phyloP scores from a whole-genome alignment of 2,888 invertebrate species.

The Phaonia tiefii region DNA sequence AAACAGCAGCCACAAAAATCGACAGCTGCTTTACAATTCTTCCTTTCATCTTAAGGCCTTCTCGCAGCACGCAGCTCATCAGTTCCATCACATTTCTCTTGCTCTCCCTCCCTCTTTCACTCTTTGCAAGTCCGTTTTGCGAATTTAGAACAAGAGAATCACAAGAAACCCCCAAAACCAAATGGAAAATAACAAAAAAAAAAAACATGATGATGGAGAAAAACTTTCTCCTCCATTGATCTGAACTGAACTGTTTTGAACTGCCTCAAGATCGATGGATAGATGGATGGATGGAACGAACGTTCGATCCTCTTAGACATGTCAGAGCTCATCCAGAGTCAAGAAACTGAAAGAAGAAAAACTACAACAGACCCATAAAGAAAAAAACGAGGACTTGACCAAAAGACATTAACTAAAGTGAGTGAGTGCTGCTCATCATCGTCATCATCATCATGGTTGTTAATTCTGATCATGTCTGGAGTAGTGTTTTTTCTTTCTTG shows the following conservation, averaged over 20 bases:
- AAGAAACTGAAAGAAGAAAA: background rate
- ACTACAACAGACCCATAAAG: background rate
- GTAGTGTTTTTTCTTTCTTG: conserved; percentile 17
- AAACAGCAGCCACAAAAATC: conserved; percentile 35
- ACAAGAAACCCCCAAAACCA: conserved; percentile 27
- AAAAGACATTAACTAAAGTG: conserved; percentile 11
- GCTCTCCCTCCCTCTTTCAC: background rate
- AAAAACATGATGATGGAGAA: background rate
- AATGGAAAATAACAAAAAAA: no score
- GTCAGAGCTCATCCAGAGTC: conserved; percentile 49
- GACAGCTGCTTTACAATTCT: conserved; percentile 22
- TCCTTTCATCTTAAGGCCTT: conserved; percentile 23
- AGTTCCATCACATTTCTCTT: background rate
- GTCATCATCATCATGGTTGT: conserved; percentile 13
- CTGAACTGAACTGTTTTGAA: conserved; percentile 54
- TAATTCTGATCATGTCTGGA: conserved; percentile 61
- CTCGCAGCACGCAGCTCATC: background rate
- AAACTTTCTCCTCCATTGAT: conserved; percentile 65
- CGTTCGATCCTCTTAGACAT: conserved; percentile 49
- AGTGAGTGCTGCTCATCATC: conserved; percentile 15
- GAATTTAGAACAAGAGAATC: conserved; percentile 44
- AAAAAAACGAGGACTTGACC: background rate
- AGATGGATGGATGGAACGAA: background rate
- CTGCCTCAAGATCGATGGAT: conserved; percentile 18
- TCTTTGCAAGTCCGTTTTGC: background rate